A percentile compares a stretch with the other conserved stretches of the same genome.
Evolutionary conservation across 2,113 vertebrate genomes (phyloP).

Genomic region (human (Homo sapiens)): GRCh38 chr17:12524501-12525000

Average conservation of each 20-base stretch:
- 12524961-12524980: not conserved
- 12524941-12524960: not conserved
- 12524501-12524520: not conserved
- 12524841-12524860: not conserved
- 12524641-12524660: not conserved
- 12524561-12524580: not conserved
- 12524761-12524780: not conserved
- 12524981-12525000: not conserved
- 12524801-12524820: not conserved
- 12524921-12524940: not conserved
- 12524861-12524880: not conserved
- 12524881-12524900: not conserved
- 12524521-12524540: not conserved
- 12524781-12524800: not conserved
- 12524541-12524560: not conserved
- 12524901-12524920: not conserved
- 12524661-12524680: not conserved
- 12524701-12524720: not conserved
- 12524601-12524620: not conserved
- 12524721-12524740: not conserved
- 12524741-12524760: not conserved
- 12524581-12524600: not conserved
- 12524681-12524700: not conserved
- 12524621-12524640: not conserved
- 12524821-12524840: too few species aligned